These are phyloP conservation scores for Acanthopagrus latus DNA, from an alignment of 2,797 vertebrate genomes.

Conservation along the genomic window DNA sequence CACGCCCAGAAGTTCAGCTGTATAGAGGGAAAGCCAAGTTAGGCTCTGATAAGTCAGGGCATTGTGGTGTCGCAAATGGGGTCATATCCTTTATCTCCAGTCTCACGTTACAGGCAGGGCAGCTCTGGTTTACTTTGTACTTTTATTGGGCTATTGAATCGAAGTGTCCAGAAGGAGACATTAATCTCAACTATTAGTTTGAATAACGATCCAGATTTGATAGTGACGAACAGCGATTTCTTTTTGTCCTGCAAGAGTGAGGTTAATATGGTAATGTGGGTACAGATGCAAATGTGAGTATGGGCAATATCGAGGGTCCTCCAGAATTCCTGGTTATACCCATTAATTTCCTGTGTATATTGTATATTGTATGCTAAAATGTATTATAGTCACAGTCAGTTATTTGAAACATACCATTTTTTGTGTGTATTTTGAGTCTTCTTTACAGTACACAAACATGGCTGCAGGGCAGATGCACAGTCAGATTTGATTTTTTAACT, in stretches of 20 bases:
- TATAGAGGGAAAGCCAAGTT: conserved; percentile 21
- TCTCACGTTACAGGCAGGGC: conserved; percentile 22
- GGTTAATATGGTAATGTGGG: conserved; percentile 38
- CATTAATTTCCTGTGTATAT: neutral
- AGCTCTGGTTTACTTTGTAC: conserved; percentile 17
- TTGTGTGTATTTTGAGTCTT: neutral
- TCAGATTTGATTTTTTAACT: neutral
- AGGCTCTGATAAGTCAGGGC: conserved; percentile 43
- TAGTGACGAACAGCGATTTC: conserved; percentile 29
- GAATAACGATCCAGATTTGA: conserved; percentile 23
- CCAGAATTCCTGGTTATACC: neutral
- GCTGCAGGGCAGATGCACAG: neutral
- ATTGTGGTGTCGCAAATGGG: conserved; percentile 37
- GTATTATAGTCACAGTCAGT: neutral
- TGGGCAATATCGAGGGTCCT: neutral
- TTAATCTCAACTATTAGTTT: conserved; percentile 32
- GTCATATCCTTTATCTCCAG: conserved; percentile 38
- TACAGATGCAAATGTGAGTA: neutral
- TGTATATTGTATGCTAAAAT: neutral
- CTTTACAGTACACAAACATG: neutral
- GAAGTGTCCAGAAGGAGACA: conserved; percentile 9
- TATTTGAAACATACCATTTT: neutral
- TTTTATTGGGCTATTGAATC: conserved; percentile 30
- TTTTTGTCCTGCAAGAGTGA: conserved; percentile 22
- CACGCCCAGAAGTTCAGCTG: conserved; percentile 62